Evolutionary conservation across 2,888 invertebrate species (phyloP), one percentile per base, ranked within the genome.

Genomic region (Scelioninae gen. 2): DNA sequence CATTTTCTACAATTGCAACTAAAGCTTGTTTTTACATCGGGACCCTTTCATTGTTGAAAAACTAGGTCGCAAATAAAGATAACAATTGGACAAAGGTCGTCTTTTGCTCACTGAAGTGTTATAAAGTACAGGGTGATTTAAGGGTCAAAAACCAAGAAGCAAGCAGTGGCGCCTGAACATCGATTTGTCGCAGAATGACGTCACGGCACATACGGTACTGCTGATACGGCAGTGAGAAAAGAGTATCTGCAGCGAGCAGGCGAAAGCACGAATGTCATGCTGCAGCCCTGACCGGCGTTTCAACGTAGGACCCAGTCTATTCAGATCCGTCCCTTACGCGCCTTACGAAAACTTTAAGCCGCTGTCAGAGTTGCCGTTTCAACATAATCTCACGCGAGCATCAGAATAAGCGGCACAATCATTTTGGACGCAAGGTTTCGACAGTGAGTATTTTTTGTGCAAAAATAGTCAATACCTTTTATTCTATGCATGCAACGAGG

Each of bases 161-260:
- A 68, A 73, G 77, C 61, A 72, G 77, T 76, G 77, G 77, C 76
- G 74, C 64, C 73, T 35, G 67, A 57, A 63, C 77, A 81, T 80
- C 79, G 81, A 81, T 80, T 80, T 75, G 73, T 64, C 70, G 77
- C 74, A 74, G 55, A 69, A 74, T 80, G 78, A 80, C 80, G 80
- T 80, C 80, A 79, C 67, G 73, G 73, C 74, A 45, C 65, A 73
- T 57, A 22, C n/a, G n/a, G n/a, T n/a, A n/a, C n/a, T n/a, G n/a
- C n/a, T n/a, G n/a, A n/a, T n/a, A n/a, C n/a, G n/a, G n/a, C n/a
- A n/a, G n/a, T n/a, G n/a, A n/a, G n/a, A n/a, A n/a, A n/a, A n/a
- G n/a, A n/a, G n/a, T n/a, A n/a, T n/a, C n/a, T n/a, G n/a, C n/a
- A n/a, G n/a, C n/a, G n/a, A n/a, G n/a, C n/a, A n/a, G n/a, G n/a